Conservation (phyloP, 2,888 invertebrate species). For the Platypus cylindrus region DNA sequence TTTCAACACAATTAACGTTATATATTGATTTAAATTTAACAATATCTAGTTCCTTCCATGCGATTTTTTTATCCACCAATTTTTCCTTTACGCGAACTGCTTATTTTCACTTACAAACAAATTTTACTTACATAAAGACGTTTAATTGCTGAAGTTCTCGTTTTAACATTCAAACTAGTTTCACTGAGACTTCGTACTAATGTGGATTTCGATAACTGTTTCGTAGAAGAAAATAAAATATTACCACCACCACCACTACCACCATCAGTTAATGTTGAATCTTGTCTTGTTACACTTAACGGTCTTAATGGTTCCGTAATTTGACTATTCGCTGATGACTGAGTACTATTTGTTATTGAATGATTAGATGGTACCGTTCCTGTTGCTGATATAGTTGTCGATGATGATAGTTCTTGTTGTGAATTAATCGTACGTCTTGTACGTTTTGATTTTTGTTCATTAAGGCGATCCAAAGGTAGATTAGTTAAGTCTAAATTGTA, state of each 20-base stretch:
- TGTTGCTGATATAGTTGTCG: not conserved
- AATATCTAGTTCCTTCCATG: too few species aligned
- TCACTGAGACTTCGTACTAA: conserved; percentile 43
- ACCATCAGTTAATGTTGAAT: conserved; percentile 30
- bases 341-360: not conserved
- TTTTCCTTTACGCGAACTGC: too few species aligned
- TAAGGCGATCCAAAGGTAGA: conserved; percentile 64
- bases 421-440: conserved; percentile 35
- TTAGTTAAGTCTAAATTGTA: conserved; percentile 88
- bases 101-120: too few species aligned
- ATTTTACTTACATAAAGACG: conserved; percentile 20
- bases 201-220: conserved; percentile 22
- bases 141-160: conserved; percentile 23
- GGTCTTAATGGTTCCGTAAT: too few species aligned
- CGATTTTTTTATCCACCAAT: too few species aligned
- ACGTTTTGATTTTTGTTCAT: conserved; percentile 65
- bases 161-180: conserved; percentile 36
- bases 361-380: not conserved
- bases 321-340: conserved; percentile 3
- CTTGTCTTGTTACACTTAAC: conserved; percentile 24
- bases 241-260: too few species aligned
- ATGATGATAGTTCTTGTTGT: conserved; percentile 23
- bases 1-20: too few species aligned
- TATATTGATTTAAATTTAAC: too few species aligned
- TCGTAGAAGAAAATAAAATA: conserved; percentile 19